Base-by-base conservation (phyloP, 2,888 invertebrate genomes). In the Rotaria sp. region DNA sequence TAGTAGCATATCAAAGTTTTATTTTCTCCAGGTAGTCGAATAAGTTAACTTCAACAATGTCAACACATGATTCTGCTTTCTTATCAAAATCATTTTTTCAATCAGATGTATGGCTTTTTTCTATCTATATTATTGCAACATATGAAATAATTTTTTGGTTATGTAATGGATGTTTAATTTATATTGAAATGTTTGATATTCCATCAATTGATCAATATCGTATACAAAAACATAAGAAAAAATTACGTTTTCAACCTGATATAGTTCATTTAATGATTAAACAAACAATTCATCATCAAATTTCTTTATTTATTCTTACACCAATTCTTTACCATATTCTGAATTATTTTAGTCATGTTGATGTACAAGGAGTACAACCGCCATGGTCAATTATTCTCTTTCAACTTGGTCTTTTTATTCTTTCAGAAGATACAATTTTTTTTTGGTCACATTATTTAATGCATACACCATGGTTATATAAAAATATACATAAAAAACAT, bases 221-320 rank as follows among this genome's bases (percentile, higher is more conserved):
- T 35, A 67, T 67, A 67, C 67, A 67, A 35, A 67, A 67, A n/a
- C 67, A 38, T 35, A 67, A 67, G 67, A 67, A 67, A 67, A 67
- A 67, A 67, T 35, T 67, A 67, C 67, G 67, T 67, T 67, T 35
- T 21, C 67, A 67, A 67, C 67, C 67, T 35, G 35, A 67, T 35
- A 67, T 67, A 1, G 35, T 67, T 38, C 18, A 11, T 67, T 35
- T 67, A 21, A 67, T 67, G 67, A 67, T 67, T 35, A 11, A 38
- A 35, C 21, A 67, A 67, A 67, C 67, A 18, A 67, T 67, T 21
- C 5, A 35, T 35, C 15, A 67, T 67, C 30, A 67, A 67, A 18
- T 67, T 38, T 67, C 67, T 38, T 18, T 35, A 2, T 2, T 67
- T 35, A 0, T 35, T 67, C 35, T 67, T 18, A 18, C 35, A 35